These are phyloP conservation scores for Myiopsitta monachus DNA, from an alignment of 2,113 vertebrate species.

Conservation along the genomic window DNA sequence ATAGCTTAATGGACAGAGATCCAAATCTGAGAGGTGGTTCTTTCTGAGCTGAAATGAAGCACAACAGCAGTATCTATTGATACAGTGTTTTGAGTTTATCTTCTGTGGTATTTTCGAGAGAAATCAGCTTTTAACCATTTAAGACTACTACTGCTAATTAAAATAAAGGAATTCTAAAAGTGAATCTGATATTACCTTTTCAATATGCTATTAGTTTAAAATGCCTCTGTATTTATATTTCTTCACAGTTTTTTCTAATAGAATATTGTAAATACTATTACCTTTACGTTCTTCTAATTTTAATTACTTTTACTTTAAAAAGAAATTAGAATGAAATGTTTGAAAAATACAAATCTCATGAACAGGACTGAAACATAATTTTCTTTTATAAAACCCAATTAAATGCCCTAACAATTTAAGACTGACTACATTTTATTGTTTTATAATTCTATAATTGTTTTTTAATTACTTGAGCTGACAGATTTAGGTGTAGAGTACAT, in stretches of 20 bases:
- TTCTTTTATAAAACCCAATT: slow-evolving; percentile 53
- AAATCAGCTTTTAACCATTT: not conserved
- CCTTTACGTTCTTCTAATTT: slow-evolving; percentile 35
- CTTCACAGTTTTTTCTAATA: slow-evolving; percentile 32
- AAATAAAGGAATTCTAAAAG: not conserved
- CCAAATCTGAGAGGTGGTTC: not conserved
- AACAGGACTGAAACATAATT: slow-evolving; percentile 39
- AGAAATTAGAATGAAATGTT: slow-evolving; percentile 31
- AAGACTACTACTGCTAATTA: not conserved
- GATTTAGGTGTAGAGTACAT: slow-evolving; percentile 81
- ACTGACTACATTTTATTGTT: slow-evolving; percentile 80
- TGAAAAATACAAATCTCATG: slow-evolving; percentile 62
- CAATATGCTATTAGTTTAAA: not conserved
- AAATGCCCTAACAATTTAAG: slow-evolving; percentile 56
- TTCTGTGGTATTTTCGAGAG: not conserved
- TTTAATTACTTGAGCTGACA: slow-evolving; percentile 89
- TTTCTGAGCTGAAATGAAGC: not conserved
- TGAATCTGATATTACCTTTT: not conserved
- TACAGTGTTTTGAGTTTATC: not conserved
- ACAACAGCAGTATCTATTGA: not conserved
- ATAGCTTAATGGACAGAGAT: not conserved
- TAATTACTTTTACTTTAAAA: slow-evolving; percentile 40
- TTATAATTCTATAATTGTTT: slow-evolving; percentile 84
- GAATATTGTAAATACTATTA: slow-evolving; percentile 45
- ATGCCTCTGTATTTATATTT: slow-evolving; percentile 6